phyloP scores from a whole-genome alignment of 2,888 invertebrate species.

The Brachycybe producta region DNA sequence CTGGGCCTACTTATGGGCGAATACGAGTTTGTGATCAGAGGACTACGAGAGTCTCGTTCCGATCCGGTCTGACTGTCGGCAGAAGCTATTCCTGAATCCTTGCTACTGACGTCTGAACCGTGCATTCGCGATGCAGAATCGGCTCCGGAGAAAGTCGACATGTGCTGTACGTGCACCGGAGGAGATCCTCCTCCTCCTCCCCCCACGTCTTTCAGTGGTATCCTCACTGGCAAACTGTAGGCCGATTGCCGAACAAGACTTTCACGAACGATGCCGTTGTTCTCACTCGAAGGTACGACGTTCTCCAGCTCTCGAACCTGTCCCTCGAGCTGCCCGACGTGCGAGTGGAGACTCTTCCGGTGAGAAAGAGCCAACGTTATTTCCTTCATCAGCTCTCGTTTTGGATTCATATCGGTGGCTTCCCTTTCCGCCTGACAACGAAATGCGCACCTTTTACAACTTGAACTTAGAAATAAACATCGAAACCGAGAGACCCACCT shows the following conservation, averaged over 20 bases:
- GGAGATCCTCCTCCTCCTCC: not conserved
- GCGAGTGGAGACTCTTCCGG: conserved; percentile 68
- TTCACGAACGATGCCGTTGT: not conserved
- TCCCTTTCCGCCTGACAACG: too few species aligned
- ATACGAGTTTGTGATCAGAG: conserved; percentile 30
- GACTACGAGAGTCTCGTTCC: conserved; percentile 15
- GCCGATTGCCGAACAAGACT: not conserved
- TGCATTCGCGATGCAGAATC: conserved; percentile 2
- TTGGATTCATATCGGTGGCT: too few species aligned
- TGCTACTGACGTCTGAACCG: conserved; percentile 14
- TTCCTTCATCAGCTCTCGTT: conserved; percentile 68
- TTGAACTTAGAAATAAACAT: too few species aligned
- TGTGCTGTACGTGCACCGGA: not conserved
- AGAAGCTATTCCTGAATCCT: conserved; percentile 18
- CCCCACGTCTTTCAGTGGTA: conserved; percentile 19
- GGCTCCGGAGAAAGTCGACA: not conserved
- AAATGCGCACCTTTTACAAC: too few species aligned
- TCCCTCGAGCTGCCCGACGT: conserved; percentile 59
- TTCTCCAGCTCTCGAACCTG: conserved; percentile 61
- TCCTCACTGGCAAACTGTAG: conserved; percentile 19
- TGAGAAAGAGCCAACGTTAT: conserved; percentile 71
- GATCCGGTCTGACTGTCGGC: conserved; percentile 17
- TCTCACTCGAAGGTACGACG: not conserved
- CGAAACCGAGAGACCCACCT: too few species aligned
- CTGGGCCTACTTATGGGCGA: conserved; percentile 38